A percentile compares a stretch with the other conserved stretches of the same genome.
phyloP scores from a whole-genome alignment of 2,113 vertebrate species.

The Brienomyrus longianalis region DNA sequence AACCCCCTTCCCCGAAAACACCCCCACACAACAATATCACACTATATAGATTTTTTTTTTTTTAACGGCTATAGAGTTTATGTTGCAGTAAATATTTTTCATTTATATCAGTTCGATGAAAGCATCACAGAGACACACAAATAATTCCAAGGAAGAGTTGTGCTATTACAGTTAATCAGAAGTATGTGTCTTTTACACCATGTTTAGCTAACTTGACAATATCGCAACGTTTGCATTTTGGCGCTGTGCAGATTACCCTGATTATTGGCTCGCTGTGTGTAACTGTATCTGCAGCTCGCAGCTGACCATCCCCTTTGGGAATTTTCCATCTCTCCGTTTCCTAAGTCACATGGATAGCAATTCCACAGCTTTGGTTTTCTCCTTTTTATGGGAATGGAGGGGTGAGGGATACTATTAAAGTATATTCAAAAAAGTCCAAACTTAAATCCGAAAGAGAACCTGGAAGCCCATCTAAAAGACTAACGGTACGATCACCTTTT shows the following conservation, averaged over 20 bases:
- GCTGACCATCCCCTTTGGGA: background rate
- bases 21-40: slow-evolving; percentile 58
- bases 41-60: slow-evolving; percentile 44
- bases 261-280: background rate
- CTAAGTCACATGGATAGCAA: background rate
- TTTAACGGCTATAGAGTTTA: slow-evolving; percentile 43
- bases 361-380: slow-evolving; percentile 15
- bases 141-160: slow-evolving; percentile 49
- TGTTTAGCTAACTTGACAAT: background rate
- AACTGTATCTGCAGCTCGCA: background rate
- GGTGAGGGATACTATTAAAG: background rate
- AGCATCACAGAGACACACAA: slow-evolving; percentile 50
- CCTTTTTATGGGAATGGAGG: background rate
- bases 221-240: background rate
- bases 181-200: slow-evolving; percentile 39
- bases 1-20: slow-evolving; percentile 56
- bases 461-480: background rate
- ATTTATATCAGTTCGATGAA: slow-evolving; percentile 40
- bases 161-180: slow-evolving; percentile 56
- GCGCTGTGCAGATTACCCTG: slow-evolving; percentile 4
- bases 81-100: slow-evolving; percentile 39
- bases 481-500: background rate
- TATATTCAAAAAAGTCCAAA: background rate
- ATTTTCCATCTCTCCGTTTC: background rate
- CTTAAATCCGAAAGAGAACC: background rate